These are phyloP conservation scores for Amazona vittata DNA, from an alignment of 2,113 vertebrate genomes.

Conservation along the genomic window DNA sequence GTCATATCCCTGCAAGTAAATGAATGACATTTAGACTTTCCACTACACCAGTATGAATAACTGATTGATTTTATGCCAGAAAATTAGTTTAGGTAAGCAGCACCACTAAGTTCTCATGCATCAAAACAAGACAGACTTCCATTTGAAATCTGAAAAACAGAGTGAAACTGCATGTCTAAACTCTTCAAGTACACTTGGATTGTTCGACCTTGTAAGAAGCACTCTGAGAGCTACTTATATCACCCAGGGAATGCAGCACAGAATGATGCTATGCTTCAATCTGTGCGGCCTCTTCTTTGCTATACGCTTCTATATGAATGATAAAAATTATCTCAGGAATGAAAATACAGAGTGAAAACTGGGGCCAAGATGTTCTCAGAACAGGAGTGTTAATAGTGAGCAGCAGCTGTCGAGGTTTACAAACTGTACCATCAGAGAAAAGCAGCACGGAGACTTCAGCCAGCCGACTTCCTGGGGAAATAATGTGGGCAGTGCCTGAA, in stretches of 20 bases:
- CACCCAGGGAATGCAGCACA: background rate
- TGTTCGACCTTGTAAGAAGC: background rate
- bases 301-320: background rate
- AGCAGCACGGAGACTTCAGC: background rate
- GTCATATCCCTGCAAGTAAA: slow-evolving; percentile 8
- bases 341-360: background rate
- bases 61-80: slow-evolving; percentile 32
- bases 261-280: background rate
- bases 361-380: background rate
- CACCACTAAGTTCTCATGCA: background rate
- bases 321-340: background rate
- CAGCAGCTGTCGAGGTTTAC: background rate
- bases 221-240: background rate
- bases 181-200: background rate
- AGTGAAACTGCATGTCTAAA: background rate
- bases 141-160: background rate
- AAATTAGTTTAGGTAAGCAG: slow-evolving; percentile 14
- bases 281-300: background rate
- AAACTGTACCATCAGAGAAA: background rate
- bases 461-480: background rate
- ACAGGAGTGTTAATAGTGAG: background rate
- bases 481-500: background rate
- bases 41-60: background rate
- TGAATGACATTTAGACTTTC: slow-evolving; percentile 24
- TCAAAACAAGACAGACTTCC: background rate